Evolutionary conservation across 2,888 invertebrate genomes (phyloP).

Genomic region (Dyspetes luteomarginatus): DNA sequence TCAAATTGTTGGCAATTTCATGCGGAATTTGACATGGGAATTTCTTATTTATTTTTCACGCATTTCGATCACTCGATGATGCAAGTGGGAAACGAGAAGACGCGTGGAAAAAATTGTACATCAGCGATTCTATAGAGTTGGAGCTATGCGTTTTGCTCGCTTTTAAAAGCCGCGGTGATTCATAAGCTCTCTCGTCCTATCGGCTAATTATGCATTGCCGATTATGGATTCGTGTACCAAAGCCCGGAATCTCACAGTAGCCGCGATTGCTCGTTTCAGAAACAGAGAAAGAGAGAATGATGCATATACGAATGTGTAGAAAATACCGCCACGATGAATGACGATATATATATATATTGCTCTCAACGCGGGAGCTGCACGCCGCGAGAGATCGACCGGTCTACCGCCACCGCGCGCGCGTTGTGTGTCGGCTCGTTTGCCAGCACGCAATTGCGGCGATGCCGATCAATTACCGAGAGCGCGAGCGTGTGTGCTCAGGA

Average conservation of each 20-base stretch:
- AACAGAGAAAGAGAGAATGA: constrained; percentile 8
- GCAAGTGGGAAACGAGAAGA: constrained; percentile 16
- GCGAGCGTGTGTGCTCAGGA: constrained; percentile 46
- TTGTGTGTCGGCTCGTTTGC: constrained; percentile 63
- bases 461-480: constrained; percentile 64
- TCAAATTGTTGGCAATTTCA: no score
- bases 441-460: constrained; percentile 64
- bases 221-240: constrained; percentile 71
- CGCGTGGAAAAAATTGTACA: constrained; percentile 9
- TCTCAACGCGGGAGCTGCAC: constrained; percentile 45
- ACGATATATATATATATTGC: not conserved
- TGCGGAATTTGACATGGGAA: no score
- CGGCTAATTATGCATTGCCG: constrained; percentile 68
- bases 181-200: constrained; percentile 55
- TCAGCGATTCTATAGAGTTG: constrained; percentile 8
- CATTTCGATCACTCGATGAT: constrained; percentile 6
- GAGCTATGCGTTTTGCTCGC: constrained; percentile 14
- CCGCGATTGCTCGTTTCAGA: constrained; percentile 5
- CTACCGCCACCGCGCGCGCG: constrained; percentile 59
- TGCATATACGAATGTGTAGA: constrained; percentile 32
- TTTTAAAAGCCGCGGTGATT: constrained; percentile 50
- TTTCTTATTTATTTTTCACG: not conserved
- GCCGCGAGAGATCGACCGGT: constrained; percentile 38
- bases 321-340: constrained; percentile 41
- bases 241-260: constrained; percentile 56